Base-by-base conservation (phyloP, 1,140 invertebrate species). In the Marisa cornuarietis region DNA sequence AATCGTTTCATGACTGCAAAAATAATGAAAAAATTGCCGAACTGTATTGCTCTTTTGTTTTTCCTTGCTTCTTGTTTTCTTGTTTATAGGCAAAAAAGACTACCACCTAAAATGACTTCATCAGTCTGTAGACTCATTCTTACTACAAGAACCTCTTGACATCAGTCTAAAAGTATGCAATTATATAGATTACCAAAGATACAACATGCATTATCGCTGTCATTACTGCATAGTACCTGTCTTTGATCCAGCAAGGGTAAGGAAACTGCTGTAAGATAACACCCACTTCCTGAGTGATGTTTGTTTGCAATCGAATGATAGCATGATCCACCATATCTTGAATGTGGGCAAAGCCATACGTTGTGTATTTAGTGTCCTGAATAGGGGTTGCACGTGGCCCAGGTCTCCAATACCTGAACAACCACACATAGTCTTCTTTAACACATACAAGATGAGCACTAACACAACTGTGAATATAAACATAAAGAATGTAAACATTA, bases 251-350 rank as follows among this genome's bases (percentile, higher is more conserved):
- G 20, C 92, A 91, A 0, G 95, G 93, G 91, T 95, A 96, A 0
- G 96, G 95, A 88, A 95, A 95, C 73, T 94, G 93, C 75, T 93
- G 91, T n/a, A 92, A 81, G 78, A 88, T 87, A 52, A 88, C 80
- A 11, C 87, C 87, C 18, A 84, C 82, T 52, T 84, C 83, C 58
- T 83, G 73, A 0, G 76, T 65, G 73, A 84, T 71, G 31, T 90
- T 91, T 14, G 93, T 93, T 11, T 93, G 91, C 20, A 90, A 83
- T 77, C 88, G 82, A 74, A 94, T 93, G 14, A 94, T 91, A 42
- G 91, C 90, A 73, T 92, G 91, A 82, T 94, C 93, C 90, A 91
- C 31, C 91, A 92, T 90, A 75, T 92, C 92, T 87, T 94, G 93
- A 11, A 85, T 90, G 89, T 93, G 93, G 88, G 83, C 92, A 88